These are phyloP conservation scores for Phaethornis superciliosus DNA, from an alignment of 2,113 vertebrate species.

Conservation along the genomic window DNA sequence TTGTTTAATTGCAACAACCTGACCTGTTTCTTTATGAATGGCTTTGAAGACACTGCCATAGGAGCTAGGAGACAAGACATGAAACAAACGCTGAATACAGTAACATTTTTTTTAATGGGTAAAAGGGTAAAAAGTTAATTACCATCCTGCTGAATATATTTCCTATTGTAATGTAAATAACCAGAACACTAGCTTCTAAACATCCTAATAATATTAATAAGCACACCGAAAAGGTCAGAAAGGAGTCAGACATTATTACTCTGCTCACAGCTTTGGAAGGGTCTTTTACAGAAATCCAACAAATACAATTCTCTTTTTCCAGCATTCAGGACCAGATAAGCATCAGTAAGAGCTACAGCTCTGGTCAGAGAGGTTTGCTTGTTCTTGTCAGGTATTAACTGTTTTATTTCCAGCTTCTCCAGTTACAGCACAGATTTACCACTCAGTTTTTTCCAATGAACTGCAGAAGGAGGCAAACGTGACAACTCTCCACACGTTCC, in stretches of 20 bases:
- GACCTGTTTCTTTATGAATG: slow-evolving; percentile 91
- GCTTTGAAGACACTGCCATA: slow-evolving; percentile 96
- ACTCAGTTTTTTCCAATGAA: not conserved
- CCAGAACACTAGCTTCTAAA: not conserved
- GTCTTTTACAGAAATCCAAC: not conserved
- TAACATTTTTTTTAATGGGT: no score
- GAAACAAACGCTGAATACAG: not conserved
- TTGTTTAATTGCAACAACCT: slow-evolving; percentile 96
- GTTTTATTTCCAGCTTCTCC: not conserved
- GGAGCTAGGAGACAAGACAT: slow-evolving; percentile 77
- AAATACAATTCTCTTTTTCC: not conserved
- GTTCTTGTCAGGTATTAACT: not conserved
- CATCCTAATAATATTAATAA: not conserved
- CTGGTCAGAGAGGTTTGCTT: not conserved
- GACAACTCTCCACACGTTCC: accelerated
- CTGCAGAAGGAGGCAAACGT: not conserved
- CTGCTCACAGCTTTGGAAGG: not conserved
- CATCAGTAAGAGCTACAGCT: not conserved
- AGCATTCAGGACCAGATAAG: not conserved
- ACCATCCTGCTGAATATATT: not conserved
- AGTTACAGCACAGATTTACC: not conserved
- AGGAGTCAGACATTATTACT: not conserved
- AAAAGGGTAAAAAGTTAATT: not conserved
- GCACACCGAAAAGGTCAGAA: not conserved
- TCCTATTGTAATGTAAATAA: not conserved